Percentiles rank a stretch among this genome's conserved stretches.
phyloP scores from a whole-genome alignment of 2,888 invertebrate species.

The Ariolimax columbianus region DNA sequence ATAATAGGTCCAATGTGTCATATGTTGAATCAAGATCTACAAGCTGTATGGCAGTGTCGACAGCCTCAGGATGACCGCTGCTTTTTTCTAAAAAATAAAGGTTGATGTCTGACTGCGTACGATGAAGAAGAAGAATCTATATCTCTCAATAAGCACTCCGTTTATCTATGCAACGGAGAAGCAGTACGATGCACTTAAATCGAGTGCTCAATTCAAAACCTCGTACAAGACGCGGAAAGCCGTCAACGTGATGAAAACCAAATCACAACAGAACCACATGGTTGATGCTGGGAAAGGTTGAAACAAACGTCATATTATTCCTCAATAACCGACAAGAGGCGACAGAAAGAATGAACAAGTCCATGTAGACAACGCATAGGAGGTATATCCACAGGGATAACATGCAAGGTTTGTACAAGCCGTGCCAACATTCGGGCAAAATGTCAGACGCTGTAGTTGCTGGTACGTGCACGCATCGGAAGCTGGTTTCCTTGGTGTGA shows the following conservation, averaged over 20 bases:
- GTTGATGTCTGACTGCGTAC: no score
- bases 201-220: no score
- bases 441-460: slow-evolving; percentile 43
- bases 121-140: no score
- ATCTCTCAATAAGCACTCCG: no score
- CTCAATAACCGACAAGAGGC: neutral
- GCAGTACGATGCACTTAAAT: no score
- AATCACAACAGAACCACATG: neutral
- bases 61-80: no score
- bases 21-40: no score
- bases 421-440: slow-evolving; percentile 36
- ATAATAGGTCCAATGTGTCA: no score
- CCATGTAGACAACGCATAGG: neutral
- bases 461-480: slow-evolving; percentile 15
- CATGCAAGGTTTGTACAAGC: slow-evolving; percentile 30
- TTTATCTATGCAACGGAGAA: no score
- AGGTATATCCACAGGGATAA: slow-evolving; percentile 31
- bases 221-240: no score
- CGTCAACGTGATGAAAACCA: neutral
- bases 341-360: neutral
- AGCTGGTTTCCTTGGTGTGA: slow-evolving; percentile 23
- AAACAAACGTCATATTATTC: slow-evolving; percentile 8
- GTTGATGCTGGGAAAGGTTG: slow-evolving; percentile 6
- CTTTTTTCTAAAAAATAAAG: no score
- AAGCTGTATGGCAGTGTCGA: no score